These are phyloP conservation scores for Dreissena polymorpha DNA, from an alignment of 1,140 invertebrate species.

Conservation along the genomic window DNA sequence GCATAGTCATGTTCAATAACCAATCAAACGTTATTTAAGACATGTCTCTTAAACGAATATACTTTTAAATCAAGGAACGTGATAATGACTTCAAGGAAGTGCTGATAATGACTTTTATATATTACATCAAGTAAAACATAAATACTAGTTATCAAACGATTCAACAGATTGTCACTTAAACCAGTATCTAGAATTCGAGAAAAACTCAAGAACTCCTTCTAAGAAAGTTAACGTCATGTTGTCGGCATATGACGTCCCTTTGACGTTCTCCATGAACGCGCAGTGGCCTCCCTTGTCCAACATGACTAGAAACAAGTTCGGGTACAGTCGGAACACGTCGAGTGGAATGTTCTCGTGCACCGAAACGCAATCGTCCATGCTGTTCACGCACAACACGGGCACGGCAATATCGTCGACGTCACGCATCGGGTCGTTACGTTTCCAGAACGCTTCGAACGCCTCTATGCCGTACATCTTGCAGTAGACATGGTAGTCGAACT, in stretches of 20 bases:
- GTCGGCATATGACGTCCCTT: slow-evolving; percentile 63
- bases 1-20: too few relatives aligned
- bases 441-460: slow-evolving; percentile 71
- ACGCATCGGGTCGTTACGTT: slow-evolving; percentile 73
- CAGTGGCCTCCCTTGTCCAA: slow-evolving; percentile 72
- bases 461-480: slow-evolving; percentile 63
- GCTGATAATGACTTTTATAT: too few relatives aligned
- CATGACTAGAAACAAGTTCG: slow-evolving; percentile 71
- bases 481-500: slow-evolving; percentile 66
- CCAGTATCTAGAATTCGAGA: slow-evolving; percentile 42
- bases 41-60: too few relatives aligned
- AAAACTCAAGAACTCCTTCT: slow-evolving; percentile 65
- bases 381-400: slow-evolving; percentile 75
- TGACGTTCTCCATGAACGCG: slow-evolving; percentile 67
- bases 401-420: slow-evolving; percentile 76
- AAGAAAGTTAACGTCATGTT: slow-evolving; percentile 65
- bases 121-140: too few relatives aligned
- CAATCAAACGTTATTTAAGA: too few relatives aligned
- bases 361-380: slow-evolving; percentile 72
- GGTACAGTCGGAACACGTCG: slow-evolving; percentile 72
- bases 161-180: not conserved
- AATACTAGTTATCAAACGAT: too few relatives aligned
- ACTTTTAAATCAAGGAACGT: too few relatives aligned
- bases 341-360: slow-evolving; percentile 66
- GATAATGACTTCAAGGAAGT: too few relatives aligned